These are phyloP conservation scores for Neodiprion fabricii DNA, from an alignment of 1,140 invertebrate species.

Conservation along the genomic window DNA sequence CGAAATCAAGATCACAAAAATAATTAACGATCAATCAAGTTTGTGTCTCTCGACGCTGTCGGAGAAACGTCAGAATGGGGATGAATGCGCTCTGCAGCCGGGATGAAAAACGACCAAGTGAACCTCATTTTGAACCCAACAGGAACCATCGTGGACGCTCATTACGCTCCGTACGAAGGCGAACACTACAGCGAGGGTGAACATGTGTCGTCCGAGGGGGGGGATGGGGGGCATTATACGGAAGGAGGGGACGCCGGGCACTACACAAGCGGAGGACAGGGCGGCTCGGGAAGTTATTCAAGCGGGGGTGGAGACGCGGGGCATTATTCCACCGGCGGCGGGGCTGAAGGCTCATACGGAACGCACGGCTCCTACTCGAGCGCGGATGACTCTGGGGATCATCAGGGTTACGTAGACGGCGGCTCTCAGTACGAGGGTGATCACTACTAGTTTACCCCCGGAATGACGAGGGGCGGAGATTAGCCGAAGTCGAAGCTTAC, in stretches of 20 bases:
- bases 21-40: neutral
- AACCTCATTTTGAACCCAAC: constrained; percentile 17
- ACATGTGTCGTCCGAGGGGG: constrained; percentile 30
- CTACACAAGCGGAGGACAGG: neutral
- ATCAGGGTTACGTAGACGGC: constrained; percentile 26
- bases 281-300: neutral
- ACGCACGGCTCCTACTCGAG: constrained; percentile 41
- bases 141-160: constrained; percentile 47
- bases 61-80: no score
- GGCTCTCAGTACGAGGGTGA: constrained; percentile 23
- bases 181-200: constrained; percentile 37
- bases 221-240: constrained; percentile 28
- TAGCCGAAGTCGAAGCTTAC: no score
- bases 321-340: constrained; percentile 22
- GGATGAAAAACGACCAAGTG: constrained; percentile 16
- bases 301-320: neutral
- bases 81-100: neutral
- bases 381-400: constrained; percentile 24
- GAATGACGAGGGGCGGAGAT: no score
- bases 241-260: constrained; percentile 27
- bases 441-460: constrained; percentile 30
- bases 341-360: constrained; percentile 39
- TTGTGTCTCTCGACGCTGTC: neutral
- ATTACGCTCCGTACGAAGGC: constrained; percentile 41
- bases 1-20: neutral